Evolutionary conservation across 2,888 invertebrate genomes (phyloP).

Genomic region (Oscheius myriophilus): DNA sequence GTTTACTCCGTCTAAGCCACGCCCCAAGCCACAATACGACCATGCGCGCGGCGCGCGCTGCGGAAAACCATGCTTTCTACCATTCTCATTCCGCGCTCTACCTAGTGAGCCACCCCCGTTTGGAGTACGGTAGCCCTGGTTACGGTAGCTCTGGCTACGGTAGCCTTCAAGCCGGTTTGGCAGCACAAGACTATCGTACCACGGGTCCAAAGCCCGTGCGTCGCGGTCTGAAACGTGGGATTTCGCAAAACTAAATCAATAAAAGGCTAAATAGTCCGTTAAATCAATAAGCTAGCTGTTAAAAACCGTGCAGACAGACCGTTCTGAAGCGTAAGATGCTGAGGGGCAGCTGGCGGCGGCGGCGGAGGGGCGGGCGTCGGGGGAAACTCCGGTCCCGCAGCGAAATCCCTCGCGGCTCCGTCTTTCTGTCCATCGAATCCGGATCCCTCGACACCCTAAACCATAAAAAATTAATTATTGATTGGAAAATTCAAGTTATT

Average conservation of each 20-base stretch:
- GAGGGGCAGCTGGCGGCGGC: too few relatives aligned
- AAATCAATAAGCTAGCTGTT: background rate
- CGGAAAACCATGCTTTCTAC: constrained; percentile 17
- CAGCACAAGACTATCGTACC: constrained; percentile 25
- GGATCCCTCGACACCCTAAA: constrained; percentile 41
- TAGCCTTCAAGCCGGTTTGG: constrained; percentile 12
- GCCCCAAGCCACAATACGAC: constrained; percentile 1
- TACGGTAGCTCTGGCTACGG: background rate
- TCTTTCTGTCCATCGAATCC: constrained; percentile 34
- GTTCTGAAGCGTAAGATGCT: constrained; percentile 21
- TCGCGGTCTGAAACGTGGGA: constrained; percentile 25
- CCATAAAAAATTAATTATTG: constrained; percentile 1
- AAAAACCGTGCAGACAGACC: background rate
- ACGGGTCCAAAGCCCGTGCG: constrained; percentile 20
- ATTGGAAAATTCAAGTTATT: background rate
- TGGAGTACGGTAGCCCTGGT: too few relatives aligned
- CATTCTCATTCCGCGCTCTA: background rate
- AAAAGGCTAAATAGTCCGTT: too few relatives aligned
- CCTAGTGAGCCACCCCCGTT: background rate
- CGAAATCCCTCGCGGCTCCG: background rate
- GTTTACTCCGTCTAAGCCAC: background rate
- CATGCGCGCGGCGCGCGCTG: too few relatives aligned
- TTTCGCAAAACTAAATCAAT: too few relatives aligned
- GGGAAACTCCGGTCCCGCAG: constrained; percentile 23
- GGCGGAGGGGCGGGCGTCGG: constrained; percentile 48